Conservation (phyloP, 2,797 vertebrate species). For the Sphenopsis melanotis region DNA sequence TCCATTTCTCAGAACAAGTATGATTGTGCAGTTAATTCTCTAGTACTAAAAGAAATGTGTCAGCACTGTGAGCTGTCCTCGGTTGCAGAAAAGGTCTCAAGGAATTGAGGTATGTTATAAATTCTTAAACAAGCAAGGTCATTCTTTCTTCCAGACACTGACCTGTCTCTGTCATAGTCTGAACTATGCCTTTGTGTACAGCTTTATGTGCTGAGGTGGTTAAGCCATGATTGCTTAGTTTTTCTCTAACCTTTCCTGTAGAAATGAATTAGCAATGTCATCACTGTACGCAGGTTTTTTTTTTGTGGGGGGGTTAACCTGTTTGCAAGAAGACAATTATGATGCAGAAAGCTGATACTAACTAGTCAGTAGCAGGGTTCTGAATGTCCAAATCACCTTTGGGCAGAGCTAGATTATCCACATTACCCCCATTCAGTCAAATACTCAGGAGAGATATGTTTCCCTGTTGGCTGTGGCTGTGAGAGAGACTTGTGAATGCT, state of each 20-base stretch:
- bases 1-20: background rate
- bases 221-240: background rate
- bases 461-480: background rate
- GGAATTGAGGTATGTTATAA: background rate
- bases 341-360: background rate
- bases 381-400: background rate
- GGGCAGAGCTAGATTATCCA: background rate
- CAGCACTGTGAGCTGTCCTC: background rate
- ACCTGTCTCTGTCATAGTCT: background rate
- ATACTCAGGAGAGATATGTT: background rate
- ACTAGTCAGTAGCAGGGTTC: background rate
- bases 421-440: background rate
- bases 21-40: background rate
- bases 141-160: background rate
- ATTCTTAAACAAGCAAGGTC: background rate
- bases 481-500: background rate
- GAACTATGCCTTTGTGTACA: background rate
- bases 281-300: background rate
- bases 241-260: background rate
- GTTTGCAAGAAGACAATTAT: background rate
- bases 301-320: rapidly evolving
- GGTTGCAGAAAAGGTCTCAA: background rate
- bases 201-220: background rate
- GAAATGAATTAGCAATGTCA: background rate
- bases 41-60: background rate